Conservation (phyloP, 1,140 invertebrate genomes). For the Drosophila santomea region DNA sequence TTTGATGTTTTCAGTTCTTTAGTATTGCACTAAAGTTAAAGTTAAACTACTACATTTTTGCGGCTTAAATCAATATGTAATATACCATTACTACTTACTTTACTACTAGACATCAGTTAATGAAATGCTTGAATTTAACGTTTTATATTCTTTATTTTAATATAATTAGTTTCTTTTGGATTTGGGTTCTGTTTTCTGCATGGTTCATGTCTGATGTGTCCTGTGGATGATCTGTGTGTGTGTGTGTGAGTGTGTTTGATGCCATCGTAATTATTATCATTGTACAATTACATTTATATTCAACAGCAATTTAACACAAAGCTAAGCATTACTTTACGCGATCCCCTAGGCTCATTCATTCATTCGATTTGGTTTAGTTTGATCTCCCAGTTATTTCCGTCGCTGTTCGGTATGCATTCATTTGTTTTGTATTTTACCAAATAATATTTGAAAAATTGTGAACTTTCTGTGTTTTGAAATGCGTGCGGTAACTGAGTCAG, state of each 20-base stretch:
- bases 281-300: conserved; percentile 84
- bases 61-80: no score
- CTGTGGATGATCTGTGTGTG: conserved; percentile 45
- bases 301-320: conserved; percentile 85
- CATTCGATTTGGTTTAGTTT: conserved; percentile 20
- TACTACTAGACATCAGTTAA: background rate
- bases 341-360: conserved; percentile 42
- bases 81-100: no score
- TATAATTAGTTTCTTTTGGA: conserved; percentile 69
- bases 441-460: conserved; percentile 10
- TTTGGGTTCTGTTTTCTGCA: conserved; percentile 59
- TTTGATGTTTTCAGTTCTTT: no score
- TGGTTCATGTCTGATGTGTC: conserved; percentile 42
- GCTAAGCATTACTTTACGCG: conserved; percentile 77
- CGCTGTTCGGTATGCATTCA: conserved; percentile 14
- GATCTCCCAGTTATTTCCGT: conserved; percentile 10
- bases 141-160: conserved; percentile 80
- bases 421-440: conserved; percentile 6
- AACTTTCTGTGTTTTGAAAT: conserved; percentile 7
- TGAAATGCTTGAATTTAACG: conserved; percentile 36
- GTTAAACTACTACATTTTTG: no score
- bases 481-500: conserved; percentile 18
- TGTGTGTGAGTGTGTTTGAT: conserved; percentile 47
- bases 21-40: no score
- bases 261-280: conserved; percentile 73